Conservation (phyloP, 2,113 vertebrate genomes). For the Eublepharis macularius region DNA sequence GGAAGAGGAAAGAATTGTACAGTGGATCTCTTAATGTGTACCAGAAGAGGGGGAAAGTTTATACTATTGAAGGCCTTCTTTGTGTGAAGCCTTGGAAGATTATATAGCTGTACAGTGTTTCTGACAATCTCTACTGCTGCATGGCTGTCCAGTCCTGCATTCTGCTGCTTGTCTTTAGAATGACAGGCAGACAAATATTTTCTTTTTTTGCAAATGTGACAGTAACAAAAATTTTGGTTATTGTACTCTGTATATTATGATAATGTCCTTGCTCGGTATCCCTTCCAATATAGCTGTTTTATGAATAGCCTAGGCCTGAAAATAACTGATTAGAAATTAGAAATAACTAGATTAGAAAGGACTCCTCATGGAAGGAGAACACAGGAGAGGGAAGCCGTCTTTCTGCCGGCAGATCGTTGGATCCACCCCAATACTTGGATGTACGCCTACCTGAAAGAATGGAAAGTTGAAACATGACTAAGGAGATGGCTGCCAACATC, state of each 20-base stretch:
- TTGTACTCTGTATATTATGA: too few species aligned
- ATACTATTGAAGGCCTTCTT: too few species aligned
- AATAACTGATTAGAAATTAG: too few species aligned
- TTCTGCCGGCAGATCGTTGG: too few species aligned
- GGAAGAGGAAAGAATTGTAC: background rate
- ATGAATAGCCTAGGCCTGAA: background rate
- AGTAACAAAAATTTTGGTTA: background rate
- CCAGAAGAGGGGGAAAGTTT: background rate
- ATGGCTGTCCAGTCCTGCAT: constrained; percentile 63
- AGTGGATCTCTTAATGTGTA: background rate
- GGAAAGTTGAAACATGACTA: background rate
- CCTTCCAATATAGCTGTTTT: background rate
- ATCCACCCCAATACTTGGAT: background rate
- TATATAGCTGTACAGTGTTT: background rate
- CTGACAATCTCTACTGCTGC: constrained; percentile 37
- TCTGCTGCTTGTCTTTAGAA: constrained; percentile 54
- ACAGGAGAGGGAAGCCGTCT: too few species aligned
- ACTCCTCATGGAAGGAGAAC: too few species aligned
- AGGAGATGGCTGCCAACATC: background rate
- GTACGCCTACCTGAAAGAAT: constrained; percentile 3
- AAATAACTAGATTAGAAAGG: too few species aligned
- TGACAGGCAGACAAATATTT: constrained; percentile 45
- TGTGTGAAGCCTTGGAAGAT: too few species aligned
- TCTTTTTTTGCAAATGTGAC: constrained; percentile 29
- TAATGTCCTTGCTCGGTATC: too few species aligned